Conservation (phyloP, 35 echinoderm and acorn worm genomes). For the Hemicentrotus pulcherrimus region DNA sequence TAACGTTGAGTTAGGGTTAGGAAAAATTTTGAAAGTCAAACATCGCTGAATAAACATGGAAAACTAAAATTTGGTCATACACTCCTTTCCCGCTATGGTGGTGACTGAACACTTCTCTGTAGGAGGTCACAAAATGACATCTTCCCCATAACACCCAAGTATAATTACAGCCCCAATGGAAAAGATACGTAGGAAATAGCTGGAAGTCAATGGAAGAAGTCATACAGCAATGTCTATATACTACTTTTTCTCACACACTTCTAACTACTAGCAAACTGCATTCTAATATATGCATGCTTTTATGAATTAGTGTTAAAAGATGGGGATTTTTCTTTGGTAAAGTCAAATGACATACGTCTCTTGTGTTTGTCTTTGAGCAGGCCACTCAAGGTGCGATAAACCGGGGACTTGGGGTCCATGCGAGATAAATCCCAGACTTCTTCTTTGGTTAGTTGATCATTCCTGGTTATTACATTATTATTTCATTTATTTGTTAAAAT, state of each 20-base stretch:
- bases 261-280: neutral
- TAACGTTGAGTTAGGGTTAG: too few species aligned
- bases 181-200: too few species aligned
- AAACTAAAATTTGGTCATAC: too few species aligned
- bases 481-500: neutral
- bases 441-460: conserved; percentile 46
- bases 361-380: conserved; percentile 65
- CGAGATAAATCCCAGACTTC: conserved; percentile 41
- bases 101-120: too few species aligned
- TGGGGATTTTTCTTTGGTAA: neutral
- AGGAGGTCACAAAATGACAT: too few species aligned
- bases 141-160: too few species aligned
- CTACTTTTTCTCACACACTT: neutral
- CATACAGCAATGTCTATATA: neutral
- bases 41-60: too few species aligned
- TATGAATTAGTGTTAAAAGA: neutral
- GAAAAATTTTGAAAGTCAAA: too few species aligned
- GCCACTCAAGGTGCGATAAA: conserved; percentile 63
- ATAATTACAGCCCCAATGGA: too few species aligned
- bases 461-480: conserved; percentile 27
- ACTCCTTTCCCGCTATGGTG: too few species aligned
- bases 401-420: conserved; percentile 56
- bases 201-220: neutral
- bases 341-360: conserved; percentile 36
- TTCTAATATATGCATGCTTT: neutral